Percentiles rank a stretch among this genome's conserved stretches.
Evolutionary conservation across 2,113 vertebrate species (phyloP).

Genomic region (Callopanchax toddi): DNA sequence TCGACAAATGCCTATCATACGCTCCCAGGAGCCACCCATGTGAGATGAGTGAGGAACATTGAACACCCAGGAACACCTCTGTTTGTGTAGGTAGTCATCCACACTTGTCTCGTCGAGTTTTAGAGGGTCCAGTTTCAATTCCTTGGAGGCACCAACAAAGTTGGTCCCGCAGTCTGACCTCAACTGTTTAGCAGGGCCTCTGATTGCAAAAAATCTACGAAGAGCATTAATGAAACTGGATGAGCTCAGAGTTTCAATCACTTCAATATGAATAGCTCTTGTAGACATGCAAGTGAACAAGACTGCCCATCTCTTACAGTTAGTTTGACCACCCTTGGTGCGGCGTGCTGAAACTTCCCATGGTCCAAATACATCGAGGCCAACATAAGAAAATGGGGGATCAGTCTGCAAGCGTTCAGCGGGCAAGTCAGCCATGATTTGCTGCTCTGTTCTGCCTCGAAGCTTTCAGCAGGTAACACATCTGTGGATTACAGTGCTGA

Average conservation of each 20-base stretch:
- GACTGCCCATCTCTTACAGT: not conserved
- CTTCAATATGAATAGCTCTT: not conserved
- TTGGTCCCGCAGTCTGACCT: slow-evolving; percentile 1
- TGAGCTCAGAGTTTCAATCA: not conserved
- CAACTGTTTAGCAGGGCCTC: not conserved
- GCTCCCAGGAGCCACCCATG: slow-evolving; percentile 7
- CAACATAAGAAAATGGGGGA: no score
- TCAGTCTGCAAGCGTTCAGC: not conserved
- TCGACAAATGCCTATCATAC: not conserved
- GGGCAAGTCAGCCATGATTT: not conserved
- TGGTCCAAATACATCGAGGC: no score
- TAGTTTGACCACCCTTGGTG: not conserved
- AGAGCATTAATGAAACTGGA: not conserved
- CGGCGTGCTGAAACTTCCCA: not conserved
- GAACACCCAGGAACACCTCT: not conserved
- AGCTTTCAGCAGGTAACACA: slow-evolving; percentile 1
- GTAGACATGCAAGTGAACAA: not conserved
- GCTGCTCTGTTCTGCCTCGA: not conserved
- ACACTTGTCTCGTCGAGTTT: not conserved
- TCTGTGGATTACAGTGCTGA: not conserved
- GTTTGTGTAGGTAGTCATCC: not conserved
- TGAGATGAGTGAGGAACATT: not conserved
- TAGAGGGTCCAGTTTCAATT: not conserved
- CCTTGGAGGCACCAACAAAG: not conserved
- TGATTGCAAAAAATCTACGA: not conserved